Conservation (phyloP, 2,888 invertebrate genomes). For the Pammene aurita region DNA sequence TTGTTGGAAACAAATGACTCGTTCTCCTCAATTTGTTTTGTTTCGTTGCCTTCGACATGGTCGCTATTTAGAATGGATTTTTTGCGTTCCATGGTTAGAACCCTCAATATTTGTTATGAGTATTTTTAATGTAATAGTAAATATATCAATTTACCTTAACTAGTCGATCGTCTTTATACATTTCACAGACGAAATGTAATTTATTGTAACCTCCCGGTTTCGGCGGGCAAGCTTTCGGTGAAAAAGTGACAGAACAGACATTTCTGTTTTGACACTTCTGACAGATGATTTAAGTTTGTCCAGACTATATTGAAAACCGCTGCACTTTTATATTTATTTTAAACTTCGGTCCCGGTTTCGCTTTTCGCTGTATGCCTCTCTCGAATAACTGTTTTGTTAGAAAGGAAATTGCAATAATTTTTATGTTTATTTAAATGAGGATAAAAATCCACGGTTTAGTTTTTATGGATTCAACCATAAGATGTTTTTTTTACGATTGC, state of each 20-base stretch:
- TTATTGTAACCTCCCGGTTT: neutral
- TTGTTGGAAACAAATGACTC: neutral
- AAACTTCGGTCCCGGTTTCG: no score
- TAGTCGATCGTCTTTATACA: neutral
- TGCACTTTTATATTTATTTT: no score
- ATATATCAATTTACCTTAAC: neutral
- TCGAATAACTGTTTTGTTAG: no score
- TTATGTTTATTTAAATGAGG: no score
- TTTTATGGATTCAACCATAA: no score
- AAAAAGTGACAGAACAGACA: neutral
- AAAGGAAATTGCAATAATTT: no score
- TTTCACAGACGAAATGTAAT: neutral
- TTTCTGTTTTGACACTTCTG: constrained; percentile 1
- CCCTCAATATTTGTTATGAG: neutral
- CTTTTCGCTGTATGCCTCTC: no score
- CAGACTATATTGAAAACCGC: neutral
- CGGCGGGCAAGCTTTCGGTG: neutral
- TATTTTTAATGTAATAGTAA: neutral
- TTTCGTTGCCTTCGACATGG: neutral
- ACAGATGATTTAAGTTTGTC: neutral
- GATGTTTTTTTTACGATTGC: no score
- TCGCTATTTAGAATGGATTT: constrained; percentile 1
- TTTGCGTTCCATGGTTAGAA: constrained; percentile 14
- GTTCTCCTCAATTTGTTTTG: neutral
- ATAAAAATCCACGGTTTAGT: no score